These are phyloP conservation scores for Aulostomus chinensis DNA, from an alignment of 2,797 vertebrate species.

Conservation along the genomic window DNA sequence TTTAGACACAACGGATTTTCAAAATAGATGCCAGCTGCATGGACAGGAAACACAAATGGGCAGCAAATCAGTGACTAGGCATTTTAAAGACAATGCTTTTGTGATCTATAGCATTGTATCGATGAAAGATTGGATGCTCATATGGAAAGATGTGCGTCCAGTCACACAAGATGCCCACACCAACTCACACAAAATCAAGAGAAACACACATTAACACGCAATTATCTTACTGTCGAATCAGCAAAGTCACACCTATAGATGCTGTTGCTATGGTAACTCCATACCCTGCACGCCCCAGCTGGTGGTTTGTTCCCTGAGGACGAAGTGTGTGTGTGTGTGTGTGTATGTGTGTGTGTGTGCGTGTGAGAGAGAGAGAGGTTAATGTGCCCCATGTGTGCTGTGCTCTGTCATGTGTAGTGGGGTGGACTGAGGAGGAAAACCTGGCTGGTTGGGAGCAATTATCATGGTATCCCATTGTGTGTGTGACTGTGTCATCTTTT, in stretches of 20 bases:
- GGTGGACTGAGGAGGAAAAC: constrained; percentile 70
- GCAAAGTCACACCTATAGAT: constrained; percentile 71
- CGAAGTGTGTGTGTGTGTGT: constrained; percentile 7
- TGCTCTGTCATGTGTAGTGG: constrained; percentile 69
- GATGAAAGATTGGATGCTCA: no score
- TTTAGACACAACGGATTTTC: no score
- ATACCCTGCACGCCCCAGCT: constrained; percentile 62
- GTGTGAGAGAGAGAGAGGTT: constrained; percentile 59
- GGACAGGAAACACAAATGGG: no score
- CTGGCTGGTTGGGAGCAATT: constrained; percentile 59
- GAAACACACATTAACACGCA: no score
- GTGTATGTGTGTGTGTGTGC: constrained; percentile 9
- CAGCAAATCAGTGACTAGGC: no score
- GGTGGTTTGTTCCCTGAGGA: constrained; percentile 55
- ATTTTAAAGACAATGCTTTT: no score
- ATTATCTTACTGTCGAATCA: constrained; percentile 53
- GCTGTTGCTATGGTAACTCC: constrained; percentile 78
- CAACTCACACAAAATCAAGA: no score
- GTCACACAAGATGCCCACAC: no score
- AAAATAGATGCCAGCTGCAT: no score
- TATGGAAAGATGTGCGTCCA: no score
- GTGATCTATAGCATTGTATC: no score
- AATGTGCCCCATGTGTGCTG: constrained; percentile 62
- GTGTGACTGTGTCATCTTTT: constrained; percentile 20
- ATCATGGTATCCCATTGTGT: constrained; percentile 40